Percentiles rank a stretch among this genome's conserved stretches.
Conservation (phyloP, 2,113 vertebrate genomes). For the Marcusenius ussheri region DNA sequence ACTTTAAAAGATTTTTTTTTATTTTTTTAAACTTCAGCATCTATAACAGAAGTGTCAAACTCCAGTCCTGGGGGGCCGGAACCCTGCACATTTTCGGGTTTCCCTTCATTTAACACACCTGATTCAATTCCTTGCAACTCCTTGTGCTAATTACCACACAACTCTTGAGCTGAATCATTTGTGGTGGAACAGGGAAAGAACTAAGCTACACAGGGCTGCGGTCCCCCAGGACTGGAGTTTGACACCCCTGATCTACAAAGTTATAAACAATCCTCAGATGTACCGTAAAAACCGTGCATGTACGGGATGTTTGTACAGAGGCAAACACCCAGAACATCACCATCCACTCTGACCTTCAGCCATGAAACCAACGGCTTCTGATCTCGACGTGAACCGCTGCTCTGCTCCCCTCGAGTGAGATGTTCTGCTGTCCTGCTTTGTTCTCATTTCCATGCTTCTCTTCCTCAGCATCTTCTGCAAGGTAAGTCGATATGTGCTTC, state of each 20-base stretch:
- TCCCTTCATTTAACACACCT: no score
- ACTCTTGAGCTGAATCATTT: no score
- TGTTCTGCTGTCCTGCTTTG: not conserved
- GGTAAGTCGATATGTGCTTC: not conserved
- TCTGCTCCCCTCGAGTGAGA: not conserved
- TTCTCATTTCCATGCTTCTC: not conserved
- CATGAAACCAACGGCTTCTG: constrained; percentile 16
- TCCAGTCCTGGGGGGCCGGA: no score
- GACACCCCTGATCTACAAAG: not conserved
- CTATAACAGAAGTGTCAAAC: not conserved
- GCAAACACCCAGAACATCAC: not conserved
- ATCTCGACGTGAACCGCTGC: not conserved
- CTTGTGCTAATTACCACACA: no score
- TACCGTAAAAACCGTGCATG: not conserved
- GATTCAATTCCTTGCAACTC: no score
- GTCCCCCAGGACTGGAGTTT: no score
- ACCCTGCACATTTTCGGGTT: no score
- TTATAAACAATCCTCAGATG: not conserved
- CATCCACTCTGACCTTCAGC: constrained; percentile 44
- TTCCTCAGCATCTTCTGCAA: not conserved
- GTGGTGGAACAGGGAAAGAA: no score
- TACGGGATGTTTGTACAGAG: not conserved
- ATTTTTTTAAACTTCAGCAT: not conserved
- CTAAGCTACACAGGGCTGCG: no score
- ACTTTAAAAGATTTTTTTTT: not conserved